phyloP scores from a whole-genome alignment of 1,140 invertebrate genomes.

The Cydia fagiglandana region DNA sequence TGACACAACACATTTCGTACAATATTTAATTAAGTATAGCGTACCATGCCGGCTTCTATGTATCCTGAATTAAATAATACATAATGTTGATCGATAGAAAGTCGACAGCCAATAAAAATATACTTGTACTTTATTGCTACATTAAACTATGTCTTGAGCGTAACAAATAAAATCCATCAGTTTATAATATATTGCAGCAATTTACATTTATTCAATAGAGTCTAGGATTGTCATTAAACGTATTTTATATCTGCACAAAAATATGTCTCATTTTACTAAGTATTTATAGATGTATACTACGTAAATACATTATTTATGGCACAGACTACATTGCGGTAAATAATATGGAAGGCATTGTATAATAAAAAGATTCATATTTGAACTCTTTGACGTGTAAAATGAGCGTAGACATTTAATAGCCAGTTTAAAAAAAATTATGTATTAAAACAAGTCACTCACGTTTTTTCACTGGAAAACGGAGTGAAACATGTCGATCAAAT shows the following conservation, averaged over 20 bases:
- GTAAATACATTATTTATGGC: background rate
- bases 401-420: background rate
- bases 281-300: conserved; percentile 6
- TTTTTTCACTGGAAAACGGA: too few species aligned
- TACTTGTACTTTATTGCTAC: background rate
- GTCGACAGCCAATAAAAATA: background rate
- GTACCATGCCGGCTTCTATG: too few species aligned
- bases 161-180: conserved; percentile 6
- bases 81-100: background rate
- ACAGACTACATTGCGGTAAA: background rate
- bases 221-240: background rate
- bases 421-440: background rate
- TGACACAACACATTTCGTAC: too few species aligned
- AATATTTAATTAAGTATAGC: too few species aligned
- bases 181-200: background rate
- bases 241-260: conserved; percentile 15
- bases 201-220: background rate
- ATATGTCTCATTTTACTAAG: conserved; percentile 1
- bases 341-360: background rate
- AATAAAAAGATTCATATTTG: background rate
- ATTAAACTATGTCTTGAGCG: conserved; percentile 9
- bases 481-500: too few species aligned
- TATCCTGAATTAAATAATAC: background rate
- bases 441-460: too few species aligned
- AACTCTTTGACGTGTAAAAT: background rate